phyloP scores from a whole-genome alignment of 2,797 vertebrate genomes.

The Cossypha heuglini region DNA sequence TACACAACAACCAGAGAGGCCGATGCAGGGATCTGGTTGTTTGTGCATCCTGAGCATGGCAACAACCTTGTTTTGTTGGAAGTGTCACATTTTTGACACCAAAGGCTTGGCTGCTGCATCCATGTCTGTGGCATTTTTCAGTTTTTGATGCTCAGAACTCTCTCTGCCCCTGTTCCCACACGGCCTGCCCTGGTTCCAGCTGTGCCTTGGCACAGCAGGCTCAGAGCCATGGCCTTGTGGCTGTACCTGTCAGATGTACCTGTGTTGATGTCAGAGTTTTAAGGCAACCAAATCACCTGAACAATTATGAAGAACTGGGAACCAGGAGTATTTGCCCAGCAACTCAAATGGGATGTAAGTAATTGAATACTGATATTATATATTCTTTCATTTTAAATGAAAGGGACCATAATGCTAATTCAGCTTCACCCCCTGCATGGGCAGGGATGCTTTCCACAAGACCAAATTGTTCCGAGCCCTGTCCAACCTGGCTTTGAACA shows the following conservation, averaged over 20 bases:
- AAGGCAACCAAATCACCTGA: background rate
- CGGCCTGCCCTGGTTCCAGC: rapidly evolving
- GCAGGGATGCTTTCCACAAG: rapidly evolving
- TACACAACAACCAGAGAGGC: background rate
- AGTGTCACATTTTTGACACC: background rate
- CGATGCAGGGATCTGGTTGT: rapidly evolving
- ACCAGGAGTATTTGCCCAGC: background rate
- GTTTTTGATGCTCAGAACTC: rapidly evolving
- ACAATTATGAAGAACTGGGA: background rate
- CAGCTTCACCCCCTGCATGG: background rate
- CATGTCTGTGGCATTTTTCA: rapidly evolving
- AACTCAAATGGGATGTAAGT: background rate
- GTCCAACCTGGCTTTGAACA: background rate
- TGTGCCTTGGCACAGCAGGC: background rate
- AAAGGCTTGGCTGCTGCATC: background rate
- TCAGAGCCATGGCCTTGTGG: background rate
- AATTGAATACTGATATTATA: background rate
- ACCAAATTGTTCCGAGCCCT: background rate
- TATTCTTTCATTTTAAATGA: background rate
- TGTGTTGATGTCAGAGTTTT: background rate
- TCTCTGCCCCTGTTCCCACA: rapidly evolving
- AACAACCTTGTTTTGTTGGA: background rate
- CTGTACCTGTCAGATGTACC: background rate
- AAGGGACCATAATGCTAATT: background rate
- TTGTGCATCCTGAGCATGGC: background rate